Percentiles rank a stretch among this genome's conserved stretches.
Conservation (phyloP, 2,797 vertebrate genomes). For the Loris lydekkerianus region DNA sequence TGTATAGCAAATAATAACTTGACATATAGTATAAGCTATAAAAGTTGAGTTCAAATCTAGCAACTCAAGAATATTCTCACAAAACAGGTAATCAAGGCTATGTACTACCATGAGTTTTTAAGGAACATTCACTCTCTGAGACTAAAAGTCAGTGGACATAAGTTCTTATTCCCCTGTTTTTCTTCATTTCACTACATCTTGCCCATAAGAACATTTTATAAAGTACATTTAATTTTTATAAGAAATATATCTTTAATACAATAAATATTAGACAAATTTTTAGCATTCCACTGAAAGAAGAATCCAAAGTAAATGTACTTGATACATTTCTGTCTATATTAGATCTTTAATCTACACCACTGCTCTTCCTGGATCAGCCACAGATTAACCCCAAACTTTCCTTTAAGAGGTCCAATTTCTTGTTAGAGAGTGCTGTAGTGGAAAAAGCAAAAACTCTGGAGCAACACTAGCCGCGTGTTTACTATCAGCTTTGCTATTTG, state of each 20-base stretch:
- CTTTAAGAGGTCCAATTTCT: not conserved
- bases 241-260: not conserved
- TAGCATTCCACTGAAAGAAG: not conserved
- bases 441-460: not conserved
- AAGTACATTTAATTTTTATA: not conserved
- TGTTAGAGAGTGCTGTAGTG: not conserved
- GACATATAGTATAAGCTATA: not conserved
- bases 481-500: not conserved
- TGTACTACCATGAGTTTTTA: not conserved
- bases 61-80: not conserved
- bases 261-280: not conserved
- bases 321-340: not conserved
- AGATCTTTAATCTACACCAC: not conserved
- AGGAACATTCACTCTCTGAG: not conserved
- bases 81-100: not conserved
- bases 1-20: not conserved
- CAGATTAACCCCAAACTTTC: not conserved
- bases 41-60: not conserved
- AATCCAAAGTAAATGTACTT: not conserved
- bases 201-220: not conserved
- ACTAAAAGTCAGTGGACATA: not conserved
- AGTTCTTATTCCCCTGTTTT: not conserved
- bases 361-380: not conserved
- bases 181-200: not conserved
- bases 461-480: not conserved